Conservation (phyloP, 2,888 invertebrate species). For the Strigamia maritima region DNA sequence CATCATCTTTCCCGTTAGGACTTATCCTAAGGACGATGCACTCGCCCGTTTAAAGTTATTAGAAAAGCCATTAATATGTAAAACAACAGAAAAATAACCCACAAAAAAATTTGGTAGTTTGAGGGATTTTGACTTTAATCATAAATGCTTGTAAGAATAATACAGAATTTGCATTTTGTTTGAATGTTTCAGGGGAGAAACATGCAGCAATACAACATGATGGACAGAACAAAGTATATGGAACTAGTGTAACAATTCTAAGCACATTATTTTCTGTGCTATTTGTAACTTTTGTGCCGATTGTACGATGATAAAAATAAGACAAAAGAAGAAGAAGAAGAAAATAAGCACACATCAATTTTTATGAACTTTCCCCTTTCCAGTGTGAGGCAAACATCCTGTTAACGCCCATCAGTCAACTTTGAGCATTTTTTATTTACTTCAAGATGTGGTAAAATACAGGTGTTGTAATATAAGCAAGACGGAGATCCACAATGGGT, state of each 20-base stretch:
- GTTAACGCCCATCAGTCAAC: not conserved
- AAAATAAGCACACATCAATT: not conserved
- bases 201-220: conserved; percentile 27
- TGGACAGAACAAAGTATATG: not conserved
- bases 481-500: not conserved
- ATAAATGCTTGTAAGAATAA: not conserved
- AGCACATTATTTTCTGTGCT: not conserved
- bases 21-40: not conserved
- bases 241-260: conserved; percentile 1
- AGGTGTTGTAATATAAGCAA: not conserved
- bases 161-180: not conserved
- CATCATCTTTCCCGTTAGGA: not conserved
- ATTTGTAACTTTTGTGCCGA: conserved; percentile 6
- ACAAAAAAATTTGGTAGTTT: not conserved
- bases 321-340: not conserved
- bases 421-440: not conserved
- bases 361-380: not conserved
- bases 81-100: not conserved
- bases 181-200: not conserved
- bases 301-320: conserved; percentile 5
- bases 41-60: conserved; percentile 4
- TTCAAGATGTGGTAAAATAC: not conserved
- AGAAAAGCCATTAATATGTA: not conserved
- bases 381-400: conserved; percentile 4
- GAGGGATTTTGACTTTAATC: not conserved